These are phyloP conservation scores for Amphipoea lucens DNA, from an alignment of 2,888 invertebrate genomes.

Conservation along the genomic window DNA sequence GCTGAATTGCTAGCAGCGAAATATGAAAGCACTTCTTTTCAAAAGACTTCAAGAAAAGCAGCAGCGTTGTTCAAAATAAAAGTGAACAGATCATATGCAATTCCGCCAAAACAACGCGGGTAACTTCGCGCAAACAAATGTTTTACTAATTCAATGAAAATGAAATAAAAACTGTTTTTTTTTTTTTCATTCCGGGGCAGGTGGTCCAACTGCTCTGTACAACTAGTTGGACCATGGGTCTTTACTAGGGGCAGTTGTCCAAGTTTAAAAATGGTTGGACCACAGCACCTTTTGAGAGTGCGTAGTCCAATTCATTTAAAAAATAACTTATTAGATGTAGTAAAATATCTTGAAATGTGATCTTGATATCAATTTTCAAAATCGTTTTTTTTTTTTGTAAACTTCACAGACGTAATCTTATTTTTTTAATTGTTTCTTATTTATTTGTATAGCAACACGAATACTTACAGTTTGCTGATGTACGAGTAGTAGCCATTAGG, in stretches of 20 bases:
- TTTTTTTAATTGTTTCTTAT: too few species aligned
- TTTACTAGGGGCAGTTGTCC: too few species aligned
- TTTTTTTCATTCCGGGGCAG: neutral
- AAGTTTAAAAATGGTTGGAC: too few species aligned
- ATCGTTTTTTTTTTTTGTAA: neutral
- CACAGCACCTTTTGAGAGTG: too few species aligned
- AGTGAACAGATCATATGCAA: neutral
- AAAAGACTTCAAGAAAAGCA: neutral
- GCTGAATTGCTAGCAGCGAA: neutral
- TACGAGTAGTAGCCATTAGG: neutral
- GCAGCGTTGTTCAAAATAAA: neutral
- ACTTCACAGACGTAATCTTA: too few species aligned
- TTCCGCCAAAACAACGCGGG: neutral
- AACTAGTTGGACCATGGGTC: too few species aligned
- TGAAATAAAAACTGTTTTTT: neutral
- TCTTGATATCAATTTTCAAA: too few species aligned
- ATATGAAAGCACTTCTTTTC: neutral
- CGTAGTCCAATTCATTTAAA: too few species aligned
- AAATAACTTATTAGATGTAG: neutral
- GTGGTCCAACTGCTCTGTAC: too few species aligned
- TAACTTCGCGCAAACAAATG: neutral
- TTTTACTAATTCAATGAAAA: neutral
- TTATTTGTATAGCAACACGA: too few species aligned
- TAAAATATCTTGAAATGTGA: too few species aligned
- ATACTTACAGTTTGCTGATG: neutral